phyloP scores from a whole-genome alignment of 2,888 invertebrate genomes.

The Argyresthia goedartella region DNA sequence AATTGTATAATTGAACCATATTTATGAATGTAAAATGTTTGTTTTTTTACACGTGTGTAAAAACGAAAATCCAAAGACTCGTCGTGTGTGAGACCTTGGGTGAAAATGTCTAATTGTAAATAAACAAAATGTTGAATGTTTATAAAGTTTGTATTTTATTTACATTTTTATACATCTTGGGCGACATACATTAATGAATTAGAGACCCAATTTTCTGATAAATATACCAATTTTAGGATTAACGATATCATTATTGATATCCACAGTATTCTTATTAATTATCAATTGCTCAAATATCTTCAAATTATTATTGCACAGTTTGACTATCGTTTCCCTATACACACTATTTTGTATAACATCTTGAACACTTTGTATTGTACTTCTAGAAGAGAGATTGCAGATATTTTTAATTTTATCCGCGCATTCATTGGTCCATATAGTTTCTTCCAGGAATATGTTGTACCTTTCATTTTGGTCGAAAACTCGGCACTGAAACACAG shows the following conservation, averaged over 20 bases:
- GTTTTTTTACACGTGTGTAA: neutral
- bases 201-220: constrained; percentile 12
- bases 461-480: constrained; percentile 76
- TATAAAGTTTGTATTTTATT: constrained; percentile 13
- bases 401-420: constrained; percentile 16
- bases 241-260: constrained; percentile 11
- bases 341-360: neutral
- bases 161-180: neutral
- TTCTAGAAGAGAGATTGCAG: neutral
- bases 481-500: constrained; percentile 59
- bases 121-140: neutral
- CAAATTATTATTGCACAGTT: constrained; percentile 30
- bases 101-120: neutral
- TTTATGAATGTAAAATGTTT: neutral
- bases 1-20: neutral
- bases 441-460: constrained; percentile 72
- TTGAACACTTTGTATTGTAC: neutral
- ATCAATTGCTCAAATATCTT: constrained; percentile 20
- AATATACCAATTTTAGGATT: constrained; percentile 34
- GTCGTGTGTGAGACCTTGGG: neutral
- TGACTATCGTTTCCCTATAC: constrained; percentile 5
- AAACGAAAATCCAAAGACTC: neutral
- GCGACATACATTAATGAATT: neutral
- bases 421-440: constrained; percentile 40
- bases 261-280: constrained; percentile 7